phyloP scores from a whole-genome alignment of 2,113 vertebrate genomes.

The Melanerpes formicivorus region DNA sequence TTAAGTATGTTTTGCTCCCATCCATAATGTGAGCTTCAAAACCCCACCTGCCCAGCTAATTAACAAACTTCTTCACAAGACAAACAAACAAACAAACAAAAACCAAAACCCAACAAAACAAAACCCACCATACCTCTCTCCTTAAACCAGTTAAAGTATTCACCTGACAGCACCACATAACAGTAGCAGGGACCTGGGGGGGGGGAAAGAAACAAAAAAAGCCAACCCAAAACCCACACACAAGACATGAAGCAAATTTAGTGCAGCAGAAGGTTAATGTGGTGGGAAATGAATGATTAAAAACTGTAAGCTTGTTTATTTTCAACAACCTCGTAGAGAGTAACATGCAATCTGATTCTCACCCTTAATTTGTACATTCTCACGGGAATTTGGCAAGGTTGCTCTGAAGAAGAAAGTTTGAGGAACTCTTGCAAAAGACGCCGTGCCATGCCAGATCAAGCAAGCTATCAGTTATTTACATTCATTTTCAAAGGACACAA shows the following conservation, averaged over 20 bases:
- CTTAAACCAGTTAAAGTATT: neutral
- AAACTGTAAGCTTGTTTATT: constrained; percentile 8
- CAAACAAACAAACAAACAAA: no score
- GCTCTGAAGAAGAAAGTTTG: constrained; percentile 21
- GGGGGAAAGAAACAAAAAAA: neutral
- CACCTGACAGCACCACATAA: neutral
- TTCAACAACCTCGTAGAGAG: neutral
- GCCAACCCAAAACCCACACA: no score
- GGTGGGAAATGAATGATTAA: neutral
- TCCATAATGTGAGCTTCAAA: neutral
- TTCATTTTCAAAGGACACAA: constrained; percentile 61
- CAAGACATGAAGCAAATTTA: neutral
- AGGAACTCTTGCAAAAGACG: constrained; percentile 59
- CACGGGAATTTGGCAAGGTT: constrained; percentile 62
- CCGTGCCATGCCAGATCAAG: neutral
- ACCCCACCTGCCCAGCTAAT: neutral
- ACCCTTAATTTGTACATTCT: constrained; percentile 44
- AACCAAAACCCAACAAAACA: no score
- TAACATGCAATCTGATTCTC: constrained; percentile 2
- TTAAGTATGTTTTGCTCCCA: neutral
- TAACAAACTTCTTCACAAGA: neutral
- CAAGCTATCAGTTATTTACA: constrained; percentile 65
- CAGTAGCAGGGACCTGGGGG: neutral
- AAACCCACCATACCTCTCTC: neutral
- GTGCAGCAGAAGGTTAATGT: neutral